phyloP scores from a whole-genome alignment of 2,797 vertebrate species.

The Phaenicophaeus curvirostris region DNA sequence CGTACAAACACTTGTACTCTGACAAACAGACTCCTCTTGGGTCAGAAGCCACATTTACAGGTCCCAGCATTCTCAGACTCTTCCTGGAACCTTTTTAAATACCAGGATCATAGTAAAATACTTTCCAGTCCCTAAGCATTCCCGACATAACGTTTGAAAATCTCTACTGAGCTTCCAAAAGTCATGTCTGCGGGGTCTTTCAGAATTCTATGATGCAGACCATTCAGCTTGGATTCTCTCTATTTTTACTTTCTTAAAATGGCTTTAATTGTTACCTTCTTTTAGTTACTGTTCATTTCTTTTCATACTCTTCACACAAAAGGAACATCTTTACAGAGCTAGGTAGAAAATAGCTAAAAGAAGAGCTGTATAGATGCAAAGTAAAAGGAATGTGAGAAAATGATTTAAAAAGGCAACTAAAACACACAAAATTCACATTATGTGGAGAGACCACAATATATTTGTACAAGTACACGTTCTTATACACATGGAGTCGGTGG shows the following conservation, averaged over 20 bases:
- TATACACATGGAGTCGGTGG: constrained; percentile 40
- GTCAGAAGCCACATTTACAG: not conserved
- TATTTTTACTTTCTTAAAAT: constrained; percentile 17
- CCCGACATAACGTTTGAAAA: not conserved
- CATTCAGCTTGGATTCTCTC: not conserved
- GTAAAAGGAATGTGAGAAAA: constrained; percentile 73
- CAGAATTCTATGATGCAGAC: constrained; percentile 7
- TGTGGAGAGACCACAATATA: constrained; percentile 48
- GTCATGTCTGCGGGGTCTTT: not conserved
- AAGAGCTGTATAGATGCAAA: constrained; percentile 67
- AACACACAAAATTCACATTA: constrained; percentile 65
- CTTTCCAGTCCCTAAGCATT: not conserved
- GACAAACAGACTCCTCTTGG: not conserved
- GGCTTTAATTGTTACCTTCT: constrained; percentile 59
- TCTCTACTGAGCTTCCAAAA: constrained; percentile 3
- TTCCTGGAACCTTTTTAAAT: constrained; percentile 20
- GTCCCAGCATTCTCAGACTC: not conserved
- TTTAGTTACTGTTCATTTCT: constrained; percentile 66
- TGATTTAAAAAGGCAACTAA: constrained; percentile 66
- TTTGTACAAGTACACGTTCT: constrained; percentile 49
- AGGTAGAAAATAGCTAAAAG: constrained; percentile 67
- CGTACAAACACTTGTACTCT: not conserved
- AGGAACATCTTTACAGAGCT: constrained; percentile 68
- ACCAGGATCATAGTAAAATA: not conserved
- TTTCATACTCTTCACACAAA: constrained; percentile 70